Evolutionary conservation across 2,797 vertebrate genomes (phyloP), one percentile per base, ranked within the genome.

Genomic region (Poecilia gillii): DNA sequence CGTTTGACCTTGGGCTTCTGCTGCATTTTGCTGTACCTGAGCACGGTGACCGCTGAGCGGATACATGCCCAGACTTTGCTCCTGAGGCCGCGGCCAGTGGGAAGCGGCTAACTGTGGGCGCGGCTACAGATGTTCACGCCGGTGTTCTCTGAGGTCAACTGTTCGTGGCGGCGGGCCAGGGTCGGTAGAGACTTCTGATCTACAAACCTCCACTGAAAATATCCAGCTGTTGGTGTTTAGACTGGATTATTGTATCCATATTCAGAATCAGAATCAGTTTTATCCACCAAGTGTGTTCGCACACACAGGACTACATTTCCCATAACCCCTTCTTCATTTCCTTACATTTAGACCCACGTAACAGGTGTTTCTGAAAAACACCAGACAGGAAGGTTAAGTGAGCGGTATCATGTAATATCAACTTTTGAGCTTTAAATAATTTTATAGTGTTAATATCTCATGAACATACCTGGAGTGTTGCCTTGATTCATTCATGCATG

Each of bases 1-100:
- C 85, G 78, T 79, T 70, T 86, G 89, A 93, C 91, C 91, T 92
- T 91, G 84, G 85, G 80, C 80, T 72, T 78, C 64, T 1, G 39
- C 76, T 76, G 87, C 84, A 53, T 88, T 89, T 82, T 79, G 88
- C 81, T 31, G 85, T 84, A 72, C 81, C 74, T 59, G 83, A 72
- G 51, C 78, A 8, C 1, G 3, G 81, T 9, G 71, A 83, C 74
- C 78, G 77, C 73, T 81, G 76, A 83, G 51, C 53, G 0, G 57
- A 64, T 83, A 79, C 68, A 55, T 76, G 75, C 66, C 75, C n/a
- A 53, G 62, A 55, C 72, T 77, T 73, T 7, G 23, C 70, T 84
- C 77, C 84, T 4, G 47, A 73, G 85, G 86, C 82, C 59, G 39
- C 71, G 43, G 73, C 62, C 78, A 62, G 84, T 77, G 7, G 76